Conservation (phyloP, 2,113 vertebrate species). For the Vidua chalybeata region DNA sequence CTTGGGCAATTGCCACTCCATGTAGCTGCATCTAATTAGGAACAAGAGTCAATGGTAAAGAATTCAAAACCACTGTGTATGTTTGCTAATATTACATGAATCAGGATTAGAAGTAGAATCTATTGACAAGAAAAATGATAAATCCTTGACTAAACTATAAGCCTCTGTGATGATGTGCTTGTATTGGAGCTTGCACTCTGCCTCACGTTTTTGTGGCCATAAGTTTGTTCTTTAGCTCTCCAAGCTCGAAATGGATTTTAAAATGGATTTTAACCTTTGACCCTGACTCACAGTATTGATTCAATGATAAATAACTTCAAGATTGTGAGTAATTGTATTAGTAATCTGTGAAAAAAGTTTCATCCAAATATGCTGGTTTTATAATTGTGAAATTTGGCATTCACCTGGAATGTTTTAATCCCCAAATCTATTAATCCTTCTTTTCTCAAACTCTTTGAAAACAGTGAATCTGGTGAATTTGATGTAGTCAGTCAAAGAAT, state of each 20-base stretch:
- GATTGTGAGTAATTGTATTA: neutral
- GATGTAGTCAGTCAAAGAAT: neutral
- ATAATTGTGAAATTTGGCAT: neutral
- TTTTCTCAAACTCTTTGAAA: neutral
- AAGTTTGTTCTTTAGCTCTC: neutral
- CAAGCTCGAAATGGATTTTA: neutral
- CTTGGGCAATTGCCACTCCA: neutral
- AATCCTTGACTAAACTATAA: neutral
- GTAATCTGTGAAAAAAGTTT: neutral
- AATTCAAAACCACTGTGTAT: neutral
- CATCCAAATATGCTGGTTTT: neutral
- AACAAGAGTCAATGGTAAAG: neutral
- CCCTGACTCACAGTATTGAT: neutral
- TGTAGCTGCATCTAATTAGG: constrained; percentile 18
- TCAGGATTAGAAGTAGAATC: neutral
- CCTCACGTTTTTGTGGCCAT: neutral
- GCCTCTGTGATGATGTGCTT: neutral
- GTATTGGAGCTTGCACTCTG: neutral
- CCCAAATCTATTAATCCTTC: neutral
- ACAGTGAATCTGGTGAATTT: neutral
- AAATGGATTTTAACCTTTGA: neutral
- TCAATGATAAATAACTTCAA: neutral
- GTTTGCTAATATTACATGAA: neutral
- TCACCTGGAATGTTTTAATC: neutral
- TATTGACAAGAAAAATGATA: neutral